Conservation (phyloP, 2,113 vertebrate species). For the Ivindomyrus marchei region DNA sequence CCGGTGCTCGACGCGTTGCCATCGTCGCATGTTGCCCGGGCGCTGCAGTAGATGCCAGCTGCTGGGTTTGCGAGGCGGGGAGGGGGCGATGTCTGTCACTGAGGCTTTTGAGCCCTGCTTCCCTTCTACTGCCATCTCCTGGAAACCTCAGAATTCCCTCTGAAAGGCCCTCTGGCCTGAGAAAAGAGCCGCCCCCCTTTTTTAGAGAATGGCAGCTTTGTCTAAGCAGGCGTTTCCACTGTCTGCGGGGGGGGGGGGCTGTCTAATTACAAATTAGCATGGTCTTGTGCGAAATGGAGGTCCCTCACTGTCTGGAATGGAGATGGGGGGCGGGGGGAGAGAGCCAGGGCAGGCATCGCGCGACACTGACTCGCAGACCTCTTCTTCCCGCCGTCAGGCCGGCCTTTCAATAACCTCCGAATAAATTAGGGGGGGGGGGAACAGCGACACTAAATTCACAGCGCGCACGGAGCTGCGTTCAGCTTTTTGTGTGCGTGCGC, state of each 20-base stretch:
- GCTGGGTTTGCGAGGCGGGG: neutral
- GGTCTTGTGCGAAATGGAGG: constrained; percentile 37
- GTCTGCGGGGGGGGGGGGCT: constrained; percentile 25
- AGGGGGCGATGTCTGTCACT: constrained; percentile 6
- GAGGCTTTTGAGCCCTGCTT: constrained; percentile 8
- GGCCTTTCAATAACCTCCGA: constrained; percentile 27
- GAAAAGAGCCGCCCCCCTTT: constrained; percentile 21
- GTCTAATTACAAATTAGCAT: constrained; percentile 55
- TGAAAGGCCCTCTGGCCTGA: constrained; percentile 2
- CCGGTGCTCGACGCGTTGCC: neutral
- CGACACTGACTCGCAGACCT: constrained; percentile 26
- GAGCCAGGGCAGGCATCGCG: constrained; percentile 38
- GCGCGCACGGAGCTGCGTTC: constrained; percentile 42
- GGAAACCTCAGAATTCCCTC: constrained; percentile 9
- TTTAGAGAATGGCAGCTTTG: constrained; percentile 43
- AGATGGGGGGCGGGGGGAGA: constrained; percentile 10
- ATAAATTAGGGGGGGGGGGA: constrained; percentile 21
- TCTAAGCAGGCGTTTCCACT: constrained; percentile 31
- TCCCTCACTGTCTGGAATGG: constrained; percentile 42
- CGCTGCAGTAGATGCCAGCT: constrained; percentile 9
- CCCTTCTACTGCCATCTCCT: constrained; percentile 10
- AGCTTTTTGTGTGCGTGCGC: constrained; percentile 27
- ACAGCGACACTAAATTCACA: constrained; percentile 37
- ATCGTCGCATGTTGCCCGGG: neutral
- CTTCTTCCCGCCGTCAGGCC: constrained; percentile 23